A percentile compares a stretch with the other conserved stretches of the same genome.
phyloP scores from a whole-genome alignment of 37 sponge, comb jelly and placozoan genomes.

The Amphimedon queenslandica region DNA sequence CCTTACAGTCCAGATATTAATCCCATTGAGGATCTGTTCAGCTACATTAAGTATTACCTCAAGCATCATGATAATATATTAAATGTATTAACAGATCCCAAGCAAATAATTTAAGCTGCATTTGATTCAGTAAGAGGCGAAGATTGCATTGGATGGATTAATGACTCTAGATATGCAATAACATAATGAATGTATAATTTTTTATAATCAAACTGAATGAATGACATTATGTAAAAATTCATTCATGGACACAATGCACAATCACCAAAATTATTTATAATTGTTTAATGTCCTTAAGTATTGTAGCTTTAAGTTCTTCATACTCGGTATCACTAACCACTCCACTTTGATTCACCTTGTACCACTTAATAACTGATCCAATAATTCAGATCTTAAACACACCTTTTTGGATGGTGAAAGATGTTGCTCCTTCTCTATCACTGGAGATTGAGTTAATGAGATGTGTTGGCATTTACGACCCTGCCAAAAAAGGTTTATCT shows the following conservation, averaged over 20 bases:
- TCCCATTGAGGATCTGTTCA: slow-evolving; percentile 44
- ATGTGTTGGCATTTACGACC: slow-evolving; percentile 14
- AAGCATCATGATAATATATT: slow-evolving; percentile 27
- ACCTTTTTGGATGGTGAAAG: neutral
- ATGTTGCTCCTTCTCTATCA: neutral
- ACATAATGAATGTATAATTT: too few species aligned
- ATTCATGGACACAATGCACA: neutral
- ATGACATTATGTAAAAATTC: neutral
- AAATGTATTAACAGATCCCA: neutral
- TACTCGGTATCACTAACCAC: slow-evolving; percentile 16
- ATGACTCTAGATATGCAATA: slow-evolving; percentile 9
- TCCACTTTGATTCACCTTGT: slow-evolving; percentile 10
- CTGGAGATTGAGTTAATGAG: neutral
- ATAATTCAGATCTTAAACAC: neutral
- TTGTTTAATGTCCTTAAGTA: slow-evolving; percentile 12
- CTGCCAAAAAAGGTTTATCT: slow-evolving; percentile 23
- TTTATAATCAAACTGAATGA: too few species aligned
- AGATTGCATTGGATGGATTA: slow-evolving; percentile 10
- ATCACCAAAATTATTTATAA: neutral
- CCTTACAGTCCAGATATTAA: slow-evolving; percentile 50
- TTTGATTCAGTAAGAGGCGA: neutral
- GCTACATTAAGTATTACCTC: slow-evolving; percentile 18
- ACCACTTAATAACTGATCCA: slow-evolving; percentile 21
- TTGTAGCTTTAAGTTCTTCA: slow-evolving; percentile 13
- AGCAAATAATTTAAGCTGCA: slow-evolving; percentile 5